A percentile compares a stretch with the other conserved stretches of the same genome.
Conservation (phyloP, 2,888 invertebrate species). For the Lamellibrachia columna region DNA sequence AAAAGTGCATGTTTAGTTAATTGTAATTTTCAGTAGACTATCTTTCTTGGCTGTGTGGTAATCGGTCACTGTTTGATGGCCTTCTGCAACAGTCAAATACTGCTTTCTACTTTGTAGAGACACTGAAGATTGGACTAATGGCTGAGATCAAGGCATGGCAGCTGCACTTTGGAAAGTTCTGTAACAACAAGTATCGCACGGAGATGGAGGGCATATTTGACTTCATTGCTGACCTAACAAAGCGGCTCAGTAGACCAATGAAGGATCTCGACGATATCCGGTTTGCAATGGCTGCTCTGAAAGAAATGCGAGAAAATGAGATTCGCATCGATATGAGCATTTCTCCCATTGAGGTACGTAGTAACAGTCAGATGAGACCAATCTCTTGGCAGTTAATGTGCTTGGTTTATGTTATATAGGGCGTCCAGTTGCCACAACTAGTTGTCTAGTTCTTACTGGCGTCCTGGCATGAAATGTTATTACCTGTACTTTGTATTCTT, state of each 20-base stretch:
- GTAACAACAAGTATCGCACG: constrained; percentile 64
- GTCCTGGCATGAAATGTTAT: too few species aligned
- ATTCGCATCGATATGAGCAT: constrained; percentile 94
- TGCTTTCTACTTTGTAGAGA: constrained; percentile 60
- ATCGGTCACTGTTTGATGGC: too few species aligned
- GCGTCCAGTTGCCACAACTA: too few species aligned
- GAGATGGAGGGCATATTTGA: constrained; percentile 74
- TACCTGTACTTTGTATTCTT: too few species aligned
- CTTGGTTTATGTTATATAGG: background rate
- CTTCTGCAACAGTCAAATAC: too few species aligned
- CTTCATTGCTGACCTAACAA: constrained; percentile 81
- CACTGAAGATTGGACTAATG: constrained; percentile 84
- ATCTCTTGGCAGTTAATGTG: background rate
- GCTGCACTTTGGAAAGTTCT: constrained; percentile 63
- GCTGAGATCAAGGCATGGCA: constrained; percentile 69
- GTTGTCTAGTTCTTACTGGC: too few species aligned
- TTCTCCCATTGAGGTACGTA: constrained; percentile 83
- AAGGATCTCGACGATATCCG: constrained; percentile 93
- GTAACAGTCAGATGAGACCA: background rate
- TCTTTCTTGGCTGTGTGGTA: too few species aligned
- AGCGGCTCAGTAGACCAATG: constrained; percentile 86
- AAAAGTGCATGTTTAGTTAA: too few species aligned
- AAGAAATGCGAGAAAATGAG: constrained; percentile 92
- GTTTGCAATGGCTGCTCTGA: constrained; percentile 90
- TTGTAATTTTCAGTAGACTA: too few species aligned